Conservation (phyloP, 2,888 invertebrate species). For the Leucophora obtusa region DNA sequence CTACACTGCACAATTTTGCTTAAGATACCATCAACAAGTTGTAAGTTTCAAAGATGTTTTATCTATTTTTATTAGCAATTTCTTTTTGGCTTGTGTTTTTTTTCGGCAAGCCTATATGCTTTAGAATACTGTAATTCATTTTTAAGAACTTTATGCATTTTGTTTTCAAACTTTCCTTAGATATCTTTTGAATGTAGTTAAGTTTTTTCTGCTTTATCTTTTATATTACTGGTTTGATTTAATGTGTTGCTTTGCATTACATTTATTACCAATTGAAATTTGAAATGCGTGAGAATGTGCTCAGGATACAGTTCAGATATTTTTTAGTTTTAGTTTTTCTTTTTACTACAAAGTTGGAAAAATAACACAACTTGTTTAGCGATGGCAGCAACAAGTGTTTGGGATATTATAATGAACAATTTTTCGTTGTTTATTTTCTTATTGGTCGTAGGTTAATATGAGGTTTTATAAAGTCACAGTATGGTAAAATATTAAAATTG, state of each 20-base stretch:
- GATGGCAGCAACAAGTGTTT: slow-evolving; percentile 37
- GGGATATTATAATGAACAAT: slow-evolving; percentile 55
- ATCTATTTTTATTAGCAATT: slow-evolving; percentile 62
- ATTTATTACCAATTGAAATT: slow-evolving; percentile 78
- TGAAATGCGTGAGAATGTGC: slow-evolving; percentile 78
- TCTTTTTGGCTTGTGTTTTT: slow-evolving; percentile 11
- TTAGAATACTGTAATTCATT: slow-evolving; percentile 42
- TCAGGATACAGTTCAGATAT: slow-evolving; percentile 63
- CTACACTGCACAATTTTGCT: slow-evolving; percentile 41
- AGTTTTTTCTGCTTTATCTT: slow-evolving; percentile 65
- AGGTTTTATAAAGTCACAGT: slow-evolving; percentile 46
- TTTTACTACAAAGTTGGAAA: not conserved
- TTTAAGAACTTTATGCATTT: slow-evolving; percentile 52
- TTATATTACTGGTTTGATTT: slow-evolving; percentile 72
- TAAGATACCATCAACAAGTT: slow-evolving; percentile 60
- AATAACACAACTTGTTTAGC: slow-evolving; percentile 7
- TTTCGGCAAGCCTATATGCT: slow-evolving; percentile 34
- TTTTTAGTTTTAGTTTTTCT: too few species aligned
- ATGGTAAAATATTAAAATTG: not conserved
- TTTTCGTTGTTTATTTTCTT: slow-evolving; percentile 61
- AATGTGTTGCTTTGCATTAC: slow-evolving; percentile 78
- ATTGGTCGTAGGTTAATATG: slow-evolving; percentile 62
- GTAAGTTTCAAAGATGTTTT: slow-evolving; percentile 61
- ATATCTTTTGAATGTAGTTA: slow-evolving; percentile 12
- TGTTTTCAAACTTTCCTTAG: slow-evolving; percentile 13